phyloP scores from a whole-genome alignment of 1,140 invertebrate genomes.

The Polypedilum vanderplanki region DNA sequence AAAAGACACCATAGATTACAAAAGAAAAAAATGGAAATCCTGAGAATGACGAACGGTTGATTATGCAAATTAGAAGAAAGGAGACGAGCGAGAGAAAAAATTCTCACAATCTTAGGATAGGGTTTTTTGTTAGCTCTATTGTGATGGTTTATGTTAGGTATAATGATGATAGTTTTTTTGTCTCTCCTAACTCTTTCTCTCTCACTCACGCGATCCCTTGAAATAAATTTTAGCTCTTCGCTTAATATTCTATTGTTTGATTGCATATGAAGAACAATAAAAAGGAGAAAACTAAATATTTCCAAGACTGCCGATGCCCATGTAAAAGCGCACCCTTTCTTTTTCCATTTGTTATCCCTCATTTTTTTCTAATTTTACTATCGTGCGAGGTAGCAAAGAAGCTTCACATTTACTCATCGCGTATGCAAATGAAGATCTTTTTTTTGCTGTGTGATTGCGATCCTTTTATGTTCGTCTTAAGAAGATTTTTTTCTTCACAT shows the following conservation, averaged over 20 bases:
- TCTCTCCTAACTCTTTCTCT: background rate
- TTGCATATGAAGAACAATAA: conserved; percentile 25
- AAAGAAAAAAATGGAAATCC: too few species aligned
- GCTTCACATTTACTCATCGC: conserved; percentile 24
- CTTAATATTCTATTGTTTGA: conserved; percentile 16
- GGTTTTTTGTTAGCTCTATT: background rate
- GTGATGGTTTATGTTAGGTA: conserved; percentile 3
- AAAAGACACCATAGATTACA: too few species aligned
- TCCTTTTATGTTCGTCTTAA: conserved; percentile 6
- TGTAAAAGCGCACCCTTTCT: background rate
- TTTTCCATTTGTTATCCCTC: background rate
- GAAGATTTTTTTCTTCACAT: too few species aligned
- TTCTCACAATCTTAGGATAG: background rate
- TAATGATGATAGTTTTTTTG: background rate
- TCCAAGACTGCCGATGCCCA: background rate
- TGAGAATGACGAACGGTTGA: background rate
- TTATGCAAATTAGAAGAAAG: conserved; percentile 16
- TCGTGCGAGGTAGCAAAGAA: conserved; percentile 9
- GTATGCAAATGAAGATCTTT: conserved; percentile 26
- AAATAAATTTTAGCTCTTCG: background rate
- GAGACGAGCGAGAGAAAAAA: background rate
- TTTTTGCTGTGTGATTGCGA: conserved; percentile 1
- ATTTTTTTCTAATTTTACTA: background rate
- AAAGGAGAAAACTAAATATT: conserved; percentile 24
- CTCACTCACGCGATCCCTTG: background rate